phyloP scores from a whole-genome alignment of 2,797 vertebrate species.

The Centroberyx gerrardi region DNA sequence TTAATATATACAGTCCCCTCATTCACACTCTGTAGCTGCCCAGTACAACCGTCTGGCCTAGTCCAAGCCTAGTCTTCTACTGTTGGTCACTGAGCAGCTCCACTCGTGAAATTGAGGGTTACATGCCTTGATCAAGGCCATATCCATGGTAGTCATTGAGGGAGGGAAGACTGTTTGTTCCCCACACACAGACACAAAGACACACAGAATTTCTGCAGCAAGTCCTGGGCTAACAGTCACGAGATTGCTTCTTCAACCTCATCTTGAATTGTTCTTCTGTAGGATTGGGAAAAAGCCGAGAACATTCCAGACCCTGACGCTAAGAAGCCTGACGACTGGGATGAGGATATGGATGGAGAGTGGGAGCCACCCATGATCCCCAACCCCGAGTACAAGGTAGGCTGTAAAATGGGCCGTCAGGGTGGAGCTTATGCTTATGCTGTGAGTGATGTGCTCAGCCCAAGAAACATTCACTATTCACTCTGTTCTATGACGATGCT shows the following conservation, averaged over 20 bases:
- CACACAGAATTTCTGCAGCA: too few relatives aligned
- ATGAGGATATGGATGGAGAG: slow-evolving; percentile 97
- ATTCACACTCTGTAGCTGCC: neutral
- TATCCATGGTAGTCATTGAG: neutral
- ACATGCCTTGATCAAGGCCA: neutral
- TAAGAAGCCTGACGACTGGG: slow-evolving; percentile 96
- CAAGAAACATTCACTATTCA: neutral
- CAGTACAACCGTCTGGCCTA: too few relatives aligned
- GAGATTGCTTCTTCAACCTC: neutral
- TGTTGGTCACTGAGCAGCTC: too few relatives aligned
- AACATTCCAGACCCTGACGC: slow-evolving; percentile 96
- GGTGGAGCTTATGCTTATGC: too few relatives aligned
- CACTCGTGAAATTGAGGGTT: neutral
- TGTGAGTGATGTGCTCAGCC: too few relatives aligned
- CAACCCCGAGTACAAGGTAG: slow-evolving; percentile 95
- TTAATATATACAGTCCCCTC: neutral
- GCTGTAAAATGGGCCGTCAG: neutral
- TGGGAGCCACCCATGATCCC: slow-evolving; percentile 97
- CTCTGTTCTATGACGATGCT: neutral
- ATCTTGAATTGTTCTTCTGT: slow-evolving; percentile 2
- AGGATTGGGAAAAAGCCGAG: slow-evolving; percentile 96
- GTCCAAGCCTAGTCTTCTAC: too few relatives aligned
- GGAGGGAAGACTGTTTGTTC: neutral
- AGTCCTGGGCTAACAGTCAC: neutral
- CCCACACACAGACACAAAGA: too few relatives aligned